These are phyloP conservation scores for Pseudomyrmex gracilis DNA, from an alignment of 1,140 invertebrate genomes.

Conservation along the genomic window DNA sequence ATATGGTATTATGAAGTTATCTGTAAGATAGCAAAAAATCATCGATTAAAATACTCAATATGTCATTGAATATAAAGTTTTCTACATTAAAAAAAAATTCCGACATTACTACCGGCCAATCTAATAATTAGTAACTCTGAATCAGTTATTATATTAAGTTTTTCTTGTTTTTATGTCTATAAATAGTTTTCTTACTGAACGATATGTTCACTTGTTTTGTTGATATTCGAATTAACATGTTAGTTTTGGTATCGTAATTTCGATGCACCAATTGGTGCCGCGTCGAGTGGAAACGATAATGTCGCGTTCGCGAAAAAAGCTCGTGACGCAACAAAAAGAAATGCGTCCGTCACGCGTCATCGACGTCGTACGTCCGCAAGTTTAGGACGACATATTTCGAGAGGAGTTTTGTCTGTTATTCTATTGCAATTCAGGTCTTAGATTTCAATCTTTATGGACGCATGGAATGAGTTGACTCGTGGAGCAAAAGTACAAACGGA, in stretches of 20 bases:
- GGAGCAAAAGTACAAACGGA: slow-evolving; percentile 15
- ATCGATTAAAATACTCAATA: too few species aligned
- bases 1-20: too few species aligned
- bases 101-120: too few species aligned
- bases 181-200: background rate
- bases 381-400: slow-evolving; percentile 38
- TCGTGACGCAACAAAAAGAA: background rate
- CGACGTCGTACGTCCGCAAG: slow-evolving; percentile 36
- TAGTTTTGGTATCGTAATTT: slow-evolving; percentile 20
- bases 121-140: too few species aligned
- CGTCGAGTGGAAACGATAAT: background rate
- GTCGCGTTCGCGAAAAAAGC: background rate
- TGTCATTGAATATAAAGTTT: too few species aligned
- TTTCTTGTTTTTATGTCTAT: background rate
- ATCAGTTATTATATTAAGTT: too few species aligned
- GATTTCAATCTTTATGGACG: slow-evolving; percentile 49
- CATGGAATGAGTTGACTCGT: background rate
- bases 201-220: background rate
- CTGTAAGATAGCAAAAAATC: too few species aligned
- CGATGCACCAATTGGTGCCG: background rate
- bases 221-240: background rate
- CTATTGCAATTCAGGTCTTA: slow-evolving; percentile 4
- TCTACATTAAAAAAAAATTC: too few species aligned
- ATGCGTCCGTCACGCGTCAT: slow-evolving; percentile 34
- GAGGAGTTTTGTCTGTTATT: background rate